Evolutionary conservation across 1,140 invertebrate species (phyloP).

Genomic region (Heliconius nattereri): DNA sequence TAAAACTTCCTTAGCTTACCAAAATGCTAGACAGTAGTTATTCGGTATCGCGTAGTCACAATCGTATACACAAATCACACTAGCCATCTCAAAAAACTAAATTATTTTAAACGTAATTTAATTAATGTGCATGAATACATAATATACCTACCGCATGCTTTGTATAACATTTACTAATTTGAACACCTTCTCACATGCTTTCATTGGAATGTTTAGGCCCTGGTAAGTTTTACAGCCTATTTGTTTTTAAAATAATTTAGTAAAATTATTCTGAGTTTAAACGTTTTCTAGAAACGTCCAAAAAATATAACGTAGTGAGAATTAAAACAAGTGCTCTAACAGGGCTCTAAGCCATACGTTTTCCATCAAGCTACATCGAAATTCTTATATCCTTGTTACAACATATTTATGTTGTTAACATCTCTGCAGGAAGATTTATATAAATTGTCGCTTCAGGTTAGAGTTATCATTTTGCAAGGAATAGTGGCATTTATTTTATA

Average conservation of each 20-base stretch:
- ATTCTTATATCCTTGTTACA: too few relatives aligned
- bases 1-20: not conserved
- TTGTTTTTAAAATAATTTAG: conserved; percentile 5
- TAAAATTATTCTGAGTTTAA: not conserved
- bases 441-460: too few relatives aligned
- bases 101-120: not conserved
- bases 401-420: too few relatives aligned
- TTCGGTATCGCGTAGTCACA: conserved; percentile 15
- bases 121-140: conserved; percentile 30
- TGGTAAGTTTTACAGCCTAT: conserved; percentile 80
- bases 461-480: too few relatives aligned
- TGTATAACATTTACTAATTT: conserved; percentile 38
- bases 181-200: conserved; percentile 70
- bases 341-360: too few relatives aligned
- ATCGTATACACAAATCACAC: conserved; percentile 40
- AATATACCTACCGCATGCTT: conserved; percentile 30
- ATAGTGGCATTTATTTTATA: too few relatives aligned
- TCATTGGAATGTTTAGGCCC: conserved; percentile 80
- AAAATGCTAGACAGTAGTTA: not conserved
- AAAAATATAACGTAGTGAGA: too few relatives aligned
- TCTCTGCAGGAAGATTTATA: too few relatives aligned
- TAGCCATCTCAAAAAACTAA: conserved; percentile 46
- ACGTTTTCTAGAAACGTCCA: too few relatives aligned
- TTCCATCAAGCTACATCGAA: too few relatives aligned
- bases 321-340: too few relatives aligned